phyloP scores from a whole-genome alignment of 2,113 vertebrate genomes.

The Henicopernis longicauda region DNA sequence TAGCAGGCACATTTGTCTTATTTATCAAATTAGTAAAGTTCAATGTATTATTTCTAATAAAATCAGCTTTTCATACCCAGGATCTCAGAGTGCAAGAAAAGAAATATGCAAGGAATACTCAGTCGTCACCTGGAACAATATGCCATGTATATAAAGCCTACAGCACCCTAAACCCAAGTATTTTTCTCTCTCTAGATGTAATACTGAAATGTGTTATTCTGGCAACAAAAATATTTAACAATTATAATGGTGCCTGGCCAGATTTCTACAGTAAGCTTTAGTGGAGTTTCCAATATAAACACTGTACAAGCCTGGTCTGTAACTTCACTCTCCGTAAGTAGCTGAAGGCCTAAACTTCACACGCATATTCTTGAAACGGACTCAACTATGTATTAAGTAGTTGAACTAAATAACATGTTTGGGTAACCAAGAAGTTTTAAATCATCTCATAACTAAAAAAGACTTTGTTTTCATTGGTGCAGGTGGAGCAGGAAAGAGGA shows the following conservation, averaged over 20 bases:
- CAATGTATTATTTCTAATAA: not conserved
- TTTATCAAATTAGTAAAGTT: not conserved
- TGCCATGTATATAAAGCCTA: not conserved
- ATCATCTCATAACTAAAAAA: not conserved
- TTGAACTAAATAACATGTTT: not conserved
- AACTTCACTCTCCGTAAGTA: not conserved
- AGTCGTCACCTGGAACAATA: not conserved
- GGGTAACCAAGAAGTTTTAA: not conserved
- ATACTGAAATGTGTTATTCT: not conserved
- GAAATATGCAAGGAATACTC: not conserved
- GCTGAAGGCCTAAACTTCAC: not conserved
- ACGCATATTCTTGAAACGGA: not conserved
- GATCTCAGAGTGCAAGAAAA: not conserved
- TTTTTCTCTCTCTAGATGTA: not conserved
- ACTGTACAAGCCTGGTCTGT: not conserved
- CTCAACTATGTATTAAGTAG: conserved; percentile 2
- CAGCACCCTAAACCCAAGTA: not conserved
- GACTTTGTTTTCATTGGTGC: not conserved
- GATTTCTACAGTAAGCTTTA: not conserved
- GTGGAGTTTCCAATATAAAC: conserved; percentile 21
- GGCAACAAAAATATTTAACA: not conserved
- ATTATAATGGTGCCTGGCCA: not conserved
- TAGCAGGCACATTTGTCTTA: not conserved
- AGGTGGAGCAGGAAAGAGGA: not conserved
- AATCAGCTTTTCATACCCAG: not conserved